Evolutionary conservation across 2,113 vertebrate genomes (phyloP).

Genomic region (Calyptommatus sinebrachiatus): DNA sequence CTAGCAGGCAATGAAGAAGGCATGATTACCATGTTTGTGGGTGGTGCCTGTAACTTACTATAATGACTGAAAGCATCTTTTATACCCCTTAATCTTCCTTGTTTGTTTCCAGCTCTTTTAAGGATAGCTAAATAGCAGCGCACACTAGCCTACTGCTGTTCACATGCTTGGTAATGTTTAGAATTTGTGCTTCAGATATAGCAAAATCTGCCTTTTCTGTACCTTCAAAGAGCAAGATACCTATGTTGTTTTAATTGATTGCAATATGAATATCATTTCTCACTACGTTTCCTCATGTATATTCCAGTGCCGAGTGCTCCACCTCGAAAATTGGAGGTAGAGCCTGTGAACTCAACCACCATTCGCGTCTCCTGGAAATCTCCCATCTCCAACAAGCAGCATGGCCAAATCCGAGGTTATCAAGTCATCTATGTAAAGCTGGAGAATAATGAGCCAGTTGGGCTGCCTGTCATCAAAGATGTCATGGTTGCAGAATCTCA

Average conservation of each 20-base stretch:
- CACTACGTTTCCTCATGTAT: slow-evolving; percentile 16
- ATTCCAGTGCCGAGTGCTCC: slow-evolving; percentile 91
- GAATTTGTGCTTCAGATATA: neutral
- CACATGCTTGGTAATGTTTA: neutral
- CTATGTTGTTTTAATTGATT: neutral
- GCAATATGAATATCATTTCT: neutral
- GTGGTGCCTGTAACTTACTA: neutral
- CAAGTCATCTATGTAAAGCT: slow-evolving; percentile 89
- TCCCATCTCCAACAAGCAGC: slow-evolving; percentile 87
- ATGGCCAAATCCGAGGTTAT: slow-evolving; percentile 92
- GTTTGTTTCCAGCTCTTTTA: neutral
- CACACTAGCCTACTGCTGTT: neutral
- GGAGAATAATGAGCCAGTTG: slow-evolving; percentile 86
- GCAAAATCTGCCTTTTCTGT: neutral
- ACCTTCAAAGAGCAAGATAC: neutral
- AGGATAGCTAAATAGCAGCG: neutral
- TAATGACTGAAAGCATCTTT: neutral
- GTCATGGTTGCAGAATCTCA: slow-evolving; percentile 87
- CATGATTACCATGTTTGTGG: neutral
- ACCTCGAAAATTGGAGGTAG: slow-evolving; percentile 88
- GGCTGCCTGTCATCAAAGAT: slow-evolving; percentile 84
- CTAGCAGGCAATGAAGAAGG: neutral
- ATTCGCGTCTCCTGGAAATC: slow-evolving; percentile 90
- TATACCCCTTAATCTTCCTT: neutral
- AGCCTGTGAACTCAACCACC: slow-evolving; percentile 88